Conservation (phyloP, 2,113 vertebrate genomes). For the Chaetodon trifascialis region DNA sequence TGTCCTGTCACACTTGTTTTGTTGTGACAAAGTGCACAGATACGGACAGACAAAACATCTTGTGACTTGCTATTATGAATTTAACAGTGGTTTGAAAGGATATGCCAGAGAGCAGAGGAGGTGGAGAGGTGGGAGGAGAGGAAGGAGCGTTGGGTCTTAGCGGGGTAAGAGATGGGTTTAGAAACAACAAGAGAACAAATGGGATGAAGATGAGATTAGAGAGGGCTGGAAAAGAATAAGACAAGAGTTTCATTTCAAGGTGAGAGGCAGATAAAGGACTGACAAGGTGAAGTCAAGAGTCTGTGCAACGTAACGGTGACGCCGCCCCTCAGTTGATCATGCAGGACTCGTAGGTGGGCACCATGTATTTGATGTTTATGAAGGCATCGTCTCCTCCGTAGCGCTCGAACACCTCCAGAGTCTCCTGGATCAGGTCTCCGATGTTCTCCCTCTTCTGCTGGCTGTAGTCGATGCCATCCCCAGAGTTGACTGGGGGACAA, state of each 20-base stretch:
- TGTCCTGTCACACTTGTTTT: neutral
- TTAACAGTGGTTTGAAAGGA: neutral
- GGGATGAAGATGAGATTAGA: constrained; percentile 5
- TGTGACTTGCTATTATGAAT: constrained; percentile 4
- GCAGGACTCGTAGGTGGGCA: constrained; percentile 95
- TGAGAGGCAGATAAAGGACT: constrained; percentile 3
- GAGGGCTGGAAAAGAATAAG: neutral
- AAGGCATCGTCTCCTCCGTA: constrained; percentile 91
- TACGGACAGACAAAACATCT: neutral
- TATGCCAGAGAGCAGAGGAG: neutral
- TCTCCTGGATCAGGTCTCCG: constrained; percentile 94
- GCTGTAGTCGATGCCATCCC: constrained; percentile 92
- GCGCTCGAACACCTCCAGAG: constrained; percentile 92
- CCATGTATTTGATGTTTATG: constrained; percentile 98
- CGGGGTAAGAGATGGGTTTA: too few relatives aligned
- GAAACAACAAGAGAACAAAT: constrained; percentile 5
- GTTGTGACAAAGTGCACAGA: neutral
- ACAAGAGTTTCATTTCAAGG: neutral
- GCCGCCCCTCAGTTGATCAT: constrained; percentile 78
- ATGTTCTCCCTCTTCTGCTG: constrained; percentile 93
- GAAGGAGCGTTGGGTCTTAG: too few relatives aligned
- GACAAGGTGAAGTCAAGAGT: constrained; percentile 3
- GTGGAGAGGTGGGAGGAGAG: too few relatives aligned
- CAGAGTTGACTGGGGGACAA: constrained; percentile 87
- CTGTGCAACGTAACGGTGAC: neutral